These are phyloP conservation scores for Porites divaricata DNA, from an alignment of 92 coral and sea anemone species.

Conservation along the genomic window DNA sequence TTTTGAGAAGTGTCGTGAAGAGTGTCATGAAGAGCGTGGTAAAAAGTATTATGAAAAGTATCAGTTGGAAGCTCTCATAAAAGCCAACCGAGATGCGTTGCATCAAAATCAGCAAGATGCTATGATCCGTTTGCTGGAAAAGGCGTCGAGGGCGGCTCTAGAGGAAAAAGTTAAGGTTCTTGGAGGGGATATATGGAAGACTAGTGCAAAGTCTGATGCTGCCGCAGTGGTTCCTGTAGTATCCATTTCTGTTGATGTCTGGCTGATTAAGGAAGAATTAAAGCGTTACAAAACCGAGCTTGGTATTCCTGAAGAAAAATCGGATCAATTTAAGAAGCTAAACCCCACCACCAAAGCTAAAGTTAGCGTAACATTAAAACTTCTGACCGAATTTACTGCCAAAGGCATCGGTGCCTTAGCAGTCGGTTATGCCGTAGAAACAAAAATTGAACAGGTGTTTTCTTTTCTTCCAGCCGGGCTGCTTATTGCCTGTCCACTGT, in stretches of 20 bases:
- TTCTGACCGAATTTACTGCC: background rate
- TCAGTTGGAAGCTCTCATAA: conserved; percentile 54
- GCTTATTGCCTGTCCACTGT: too few species aligned
- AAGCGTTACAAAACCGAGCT: conserved; percentile 40
- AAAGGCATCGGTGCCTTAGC: background rate
- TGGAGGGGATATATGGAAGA: conserved; percentile 31
- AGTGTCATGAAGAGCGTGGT: too few species aligned
- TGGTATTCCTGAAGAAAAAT: conserved; percentile 47
- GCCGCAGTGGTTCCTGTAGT: conserved; percentile 34
- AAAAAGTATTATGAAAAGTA: conserved; percentile 21
- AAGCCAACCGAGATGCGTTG: conserved; percentile 50
- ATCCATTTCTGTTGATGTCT: conserved; percentile 14
- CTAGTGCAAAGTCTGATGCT: conserved; percentile 20
- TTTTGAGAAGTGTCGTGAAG: too few species aligned
- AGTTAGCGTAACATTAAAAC: conserved; percentile 9
- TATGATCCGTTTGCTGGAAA: background rate
- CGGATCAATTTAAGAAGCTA: conserved; percentile 13
- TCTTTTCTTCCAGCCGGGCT: conserved; percentile 32
- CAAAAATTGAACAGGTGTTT: conserved; percentile 26
- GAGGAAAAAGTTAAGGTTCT: conserved; percentile 48
- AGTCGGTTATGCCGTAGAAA: conserved; percentile 1
- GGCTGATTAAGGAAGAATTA: conserved; percentile 21
- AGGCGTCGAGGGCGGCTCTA: conserved; percentile 15
- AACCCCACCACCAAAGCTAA: conserved; percentile 16
- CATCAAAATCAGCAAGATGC: conserved; percentile 13